phyloP scores from a whole-genome alignment of 2,797 vertebrate genomes.

The Clarias pachynema region DNA sequence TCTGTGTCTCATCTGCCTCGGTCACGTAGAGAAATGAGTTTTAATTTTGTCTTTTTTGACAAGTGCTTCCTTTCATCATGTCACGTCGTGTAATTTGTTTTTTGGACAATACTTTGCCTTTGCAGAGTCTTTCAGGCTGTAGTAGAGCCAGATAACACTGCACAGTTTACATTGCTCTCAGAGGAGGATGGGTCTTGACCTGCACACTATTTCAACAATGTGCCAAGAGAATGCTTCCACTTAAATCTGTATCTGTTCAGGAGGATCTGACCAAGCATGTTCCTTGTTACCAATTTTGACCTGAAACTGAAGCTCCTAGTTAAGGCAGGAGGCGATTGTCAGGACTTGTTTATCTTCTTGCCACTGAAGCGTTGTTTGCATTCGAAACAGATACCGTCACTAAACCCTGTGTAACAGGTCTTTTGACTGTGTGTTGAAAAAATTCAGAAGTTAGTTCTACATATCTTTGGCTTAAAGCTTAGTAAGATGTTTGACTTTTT shows the following conservation, averaged over 20 bases:
- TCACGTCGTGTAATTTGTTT: neutral
- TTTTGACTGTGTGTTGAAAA: constrained; percentile 14
- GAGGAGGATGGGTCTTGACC: constrained; percentile 36
- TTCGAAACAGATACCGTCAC: constrained; percentile 27
- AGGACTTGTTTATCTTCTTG: constrained; percentile 25
- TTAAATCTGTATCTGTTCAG: constrained; percentile 13
- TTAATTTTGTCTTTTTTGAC: neutral
- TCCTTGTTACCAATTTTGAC: neutral
- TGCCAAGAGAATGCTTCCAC: constrained; percentile 1
- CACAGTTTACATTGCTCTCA: constrained; percentile 37
- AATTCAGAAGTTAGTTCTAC: neutral
- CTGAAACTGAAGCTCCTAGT: constrained; percentile 12
- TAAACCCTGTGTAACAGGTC: constrained; percentile 46
- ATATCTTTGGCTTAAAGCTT: neutral
- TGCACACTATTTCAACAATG: constrained; percentile 40
- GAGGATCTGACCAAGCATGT: constrained; percentile 16
- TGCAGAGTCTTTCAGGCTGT: constrained; percentile 10
- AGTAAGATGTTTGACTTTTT: neutral
- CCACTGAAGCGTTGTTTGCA: constrained; percentile 8
- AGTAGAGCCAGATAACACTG: constrained; percentile 12
- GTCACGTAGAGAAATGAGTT: neutral
- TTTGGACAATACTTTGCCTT: neutral
- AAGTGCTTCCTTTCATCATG: neutral
- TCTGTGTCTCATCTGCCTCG: neutral
- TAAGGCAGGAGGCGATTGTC: neutral